Evolutionary conservation across 2,797 vertebrate genomes (phyloP), one percentile per base, ranked within the genome.

Genomic region (Dromococcyx pavoninus): DNA sequence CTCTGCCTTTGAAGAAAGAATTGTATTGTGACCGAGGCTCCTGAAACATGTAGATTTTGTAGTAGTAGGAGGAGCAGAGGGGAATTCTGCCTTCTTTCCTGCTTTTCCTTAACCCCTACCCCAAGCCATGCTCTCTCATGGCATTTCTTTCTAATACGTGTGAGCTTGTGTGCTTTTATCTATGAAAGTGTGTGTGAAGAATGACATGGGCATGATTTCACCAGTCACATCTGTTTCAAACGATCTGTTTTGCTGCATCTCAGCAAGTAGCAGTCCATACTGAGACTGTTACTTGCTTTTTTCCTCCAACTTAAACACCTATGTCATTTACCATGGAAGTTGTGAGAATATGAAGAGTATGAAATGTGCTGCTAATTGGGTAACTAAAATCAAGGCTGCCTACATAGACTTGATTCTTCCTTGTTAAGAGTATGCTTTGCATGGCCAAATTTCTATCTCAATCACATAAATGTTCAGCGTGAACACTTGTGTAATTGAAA

Each of bases 401-500:
- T 72, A 0, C 7, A 5, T 57, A 50, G 62, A 15, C 15, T 58
- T 73, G 41, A 13, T 17, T 89, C 65, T 66, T 90, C n/a, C 60
- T 51, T 56, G 21, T 5, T 78, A 57, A 75, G 50, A 14, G 13
- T 62, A 13, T 83, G 58, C 28, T 32, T 86, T n/a, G 39, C 33
- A 21, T 30, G 23, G 73, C 19, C 35, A 64, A 24, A 73, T 88
- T 86, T 66, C 62, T 70, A 1, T 81, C 74, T 66, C 69, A 27
- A 10, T 58, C 44, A 6, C 37, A 10, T 70, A 50, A 30, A 19
- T 51, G 51, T 46, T 88, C 62, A 50, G 16, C 54, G 30, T 50
- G 60, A 88, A 19, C 94, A 94, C 92, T 82, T 92, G 95, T 92
- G 93, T 75, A 41, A 70, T 2, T 66, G 82, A 88, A 83, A 94